Evolutionary conservation across 1,140 invertebrate genomes (phyloP), one percentile per base, ranked within the genome.

Genomic region (Notospermus geniculatus): DNA sequence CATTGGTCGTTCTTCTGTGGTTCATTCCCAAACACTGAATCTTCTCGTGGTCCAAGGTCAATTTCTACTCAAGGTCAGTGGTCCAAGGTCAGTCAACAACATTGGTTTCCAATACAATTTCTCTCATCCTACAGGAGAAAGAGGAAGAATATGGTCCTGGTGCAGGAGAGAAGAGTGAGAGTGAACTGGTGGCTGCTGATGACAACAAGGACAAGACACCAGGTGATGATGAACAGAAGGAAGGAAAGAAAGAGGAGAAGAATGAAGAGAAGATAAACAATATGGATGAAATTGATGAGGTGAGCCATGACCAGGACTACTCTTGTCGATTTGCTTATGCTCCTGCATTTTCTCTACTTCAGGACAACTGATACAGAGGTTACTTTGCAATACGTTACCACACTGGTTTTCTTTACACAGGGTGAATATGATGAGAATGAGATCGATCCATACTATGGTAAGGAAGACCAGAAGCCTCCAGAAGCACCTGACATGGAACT

Each of bases 361-460:
- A n/a, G n/a, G n/a, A n/a, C n/a, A n/a, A n/a, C n/a, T n/a, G n/a
- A n/a, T n/a, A n/a, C n/a, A n/a, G n/a, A n/a, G n/a, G n/a, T n/a
- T n/a, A n/a, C n/a, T n/a, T n/a, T n/a, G n/a, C n/a, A n/a, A n/a
- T n/a, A n/a, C n/a, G n/a, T n/a, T n/a, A n/a, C n/a, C n/a, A n/a
- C n/a, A n/a, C n/a, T n/a, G n/a, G n/a, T n/a, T n/a, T n/a, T 15
- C 15, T 36, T 36, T 36, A 15, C 4, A 36, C 54, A 78, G 74
- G 65, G 56, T 25, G 72, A 75, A 53, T 79, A 75, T 73, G 71
- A 76, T 70, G 77, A 76, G 46, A 65, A 77, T 50, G 65, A 93
- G 81, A 82, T 88, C 0, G 91, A 95, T 85, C 90, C 91, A 23
- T 89, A 92, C 77, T 90, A 94, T 76, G 90, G 90, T 29, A 70